These are phyloP conservation scores for Drosophila seclusa DNA, from an alignment of 2,888 invertebrate genomes.

Conservation along the genomic window DNA sequence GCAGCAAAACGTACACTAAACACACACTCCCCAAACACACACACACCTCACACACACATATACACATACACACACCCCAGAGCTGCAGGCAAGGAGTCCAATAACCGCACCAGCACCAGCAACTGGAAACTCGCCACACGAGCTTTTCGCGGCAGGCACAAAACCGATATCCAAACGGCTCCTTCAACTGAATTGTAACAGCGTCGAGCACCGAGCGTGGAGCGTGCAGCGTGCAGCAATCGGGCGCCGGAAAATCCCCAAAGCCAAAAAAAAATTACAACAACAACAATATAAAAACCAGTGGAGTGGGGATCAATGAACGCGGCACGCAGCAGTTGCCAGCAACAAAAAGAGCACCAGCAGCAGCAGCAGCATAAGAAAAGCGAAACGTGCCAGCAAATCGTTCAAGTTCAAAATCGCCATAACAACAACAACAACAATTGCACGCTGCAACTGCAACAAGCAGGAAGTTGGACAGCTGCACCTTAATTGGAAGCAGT, in stretches of 20 bases:
- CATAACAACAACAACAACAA: constrained; percentile 41
- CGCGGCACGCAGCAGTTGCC: constrained; percentile 77
- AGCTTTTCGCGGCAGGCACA: constrained; percentile 75
- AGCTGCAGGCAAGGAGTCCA: constrained; percentile 69
- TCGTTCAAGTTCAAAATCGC: constrained; percentile 70
- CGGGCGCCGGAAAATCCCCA: constrained; percentile 74
- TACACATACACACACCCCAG: constrained; percentile 28
- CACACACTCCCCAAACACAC: constrained; percentile 16
- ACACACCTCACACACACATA: constrained; percentile 14
- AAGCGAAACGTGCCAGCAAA: constrained; percentile 63
- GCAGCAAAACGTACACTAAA: constrained; percentile 52
- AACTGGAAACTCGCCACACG: constrained; percentile 72
- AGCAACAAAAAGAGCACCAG: constrained; percentile 47
- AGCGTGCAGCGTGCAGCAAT: constrained; percentile 22
- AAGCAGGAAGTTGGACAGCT: constrained; percentile 75
- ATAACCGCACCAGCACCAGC: constrained; percentile 71
- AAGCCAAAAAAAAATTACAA: constrained; percentile 36
- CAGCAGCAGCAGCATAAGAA: constrained; percentile 55
- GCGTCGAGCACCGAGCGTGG: constrained; percentile 24
- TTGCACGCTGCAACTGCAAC: constrained; percentile 31
- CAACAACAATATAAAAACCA: constrained; percentile 44
- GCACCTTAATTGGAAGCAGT: constrained; percentile 76
- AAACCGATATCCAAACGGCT: constrained; percentile 29
- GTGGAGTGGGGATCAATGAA: constrained; percentile 71
- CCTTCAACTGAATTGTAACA: constrained; percentile 66